Conservation (phyloP, 2,113 vertebrate species). For the Tragelaphus imberbis region DNA sequence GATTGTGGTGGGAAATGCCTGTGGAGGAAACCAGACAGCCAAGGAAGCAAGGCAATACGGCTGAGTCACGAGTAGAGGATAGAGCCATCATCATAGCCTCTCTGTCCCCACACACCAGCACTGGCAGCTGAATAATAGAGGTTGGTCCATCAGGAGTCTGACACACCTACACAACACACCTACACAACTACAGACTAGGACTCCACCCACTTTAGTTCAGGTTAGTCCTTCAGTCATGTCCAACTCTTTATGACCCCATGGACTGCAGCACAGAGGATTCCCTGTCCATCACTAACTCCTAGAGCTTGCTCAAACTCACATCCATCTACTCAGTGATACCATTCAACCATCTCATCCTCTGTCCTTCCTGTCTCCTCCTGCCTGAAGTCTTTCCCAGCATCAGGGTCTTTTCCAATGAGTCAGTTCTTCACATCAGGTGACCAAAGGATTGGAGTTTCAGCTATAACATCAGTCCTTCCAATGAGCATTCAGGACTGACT, state of each 20-base stretch:
- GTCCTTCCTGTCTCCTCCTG: not conserved
- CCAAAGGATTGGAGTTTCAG: not conserved
- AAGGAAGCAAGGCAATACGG: not conserved
- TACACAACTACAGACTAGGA: not conserved
- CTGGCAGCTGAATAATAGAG: not conserved
- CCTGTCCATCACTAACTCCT: not conserved
- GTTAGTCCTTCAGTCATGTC: not conserved
- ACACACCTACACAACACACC: no score
- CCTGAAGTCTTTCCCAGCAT: not conserved
- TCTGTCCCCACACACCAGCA: not conserved
- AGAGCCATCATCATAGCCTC: not conserved
- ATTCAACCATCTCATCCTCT: not conserved
- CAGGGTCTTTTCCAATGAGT: not conserved
- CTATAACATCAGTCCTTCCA: not conserved
- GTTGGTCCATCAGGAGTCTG: not conserved
- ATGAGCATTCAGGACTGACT: not conserved
- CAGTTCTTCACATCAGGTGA: not conserved
- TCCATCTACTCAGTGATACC: accelerated
- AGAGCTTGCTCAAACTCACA: not conserved
- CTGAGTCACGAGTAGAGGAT: not conserved
- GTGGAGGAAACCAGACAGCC: not conserved
- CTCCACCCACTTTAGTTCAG: not conserved
- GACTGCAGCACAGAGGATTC: not conserved
- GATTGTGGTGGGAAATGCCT: accelerated
- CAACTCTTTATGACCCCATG: not conserved